Evolutionary conservation across 2,113 vertebrate genomes (phyloP).

Genomic region (Epinephelus lanceolatus): DNA sequence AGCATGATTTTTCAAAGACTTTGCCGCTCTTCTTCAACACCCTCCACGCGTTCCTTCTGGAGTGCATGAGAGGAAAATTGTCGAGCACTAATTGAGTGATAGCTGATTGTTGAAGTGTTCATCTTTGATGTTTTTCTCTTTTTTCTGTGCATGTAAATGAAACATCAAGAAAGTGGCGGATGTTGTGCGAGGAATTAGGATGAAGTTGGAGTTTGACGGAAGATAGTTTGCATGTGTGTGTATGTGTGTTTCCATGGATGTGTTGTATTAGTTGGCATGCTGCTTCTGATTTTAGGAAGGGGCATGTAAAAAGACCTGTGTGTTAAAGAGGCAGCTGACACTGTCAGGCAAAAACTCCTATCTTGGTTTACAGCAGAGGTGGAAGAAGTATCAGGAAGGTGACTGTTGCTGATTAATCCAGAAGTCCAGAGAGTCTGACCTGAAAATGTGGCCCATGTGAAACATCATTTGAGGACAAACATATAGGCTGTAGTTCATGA

Average conservation of each 20-base stretch:
- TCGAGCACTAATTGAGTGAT: conserved; percentile 81
- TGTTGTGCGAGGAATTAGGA: conserved; percentile 59
- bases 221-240: not conserved
- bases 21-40: conserved; percentile 60
- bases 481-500: too few species aligned
- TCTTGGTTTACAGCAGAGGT: not conserved
- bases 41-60: conserved; percentile 60
- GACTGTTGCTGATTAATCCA: too few species aligned
- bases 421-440: too few species aligned
- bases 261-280: not conserved
- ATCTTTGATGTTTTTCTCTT: conserved; percentile 73
- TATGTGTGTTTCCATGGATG: conserved; percentile 3
- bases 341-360: not conserved
- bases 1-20: conserved; percentile 81
- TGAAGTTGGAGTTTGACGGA: conserved; percentile 51
- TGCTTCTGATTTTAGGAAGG: not conserved
- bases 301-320: not conserved
- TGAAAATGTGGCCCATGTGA: too few species aligned
- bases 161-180: conserved; percentile 62
- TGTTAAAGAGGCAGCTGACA: not conserved
- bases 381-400: too few species aligned
- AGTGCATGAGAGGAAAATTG: conserved; percentile 68
- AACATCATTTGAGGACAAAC: too few species aligned
- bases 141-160: conserved; percentile 65
- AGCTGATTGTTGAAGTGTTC: conserved; percentile 78